phyloP scores from a whole-genome alignment of 2,888 invertebrate genomes.

The Leptodirus hochenwartii region DNA sequence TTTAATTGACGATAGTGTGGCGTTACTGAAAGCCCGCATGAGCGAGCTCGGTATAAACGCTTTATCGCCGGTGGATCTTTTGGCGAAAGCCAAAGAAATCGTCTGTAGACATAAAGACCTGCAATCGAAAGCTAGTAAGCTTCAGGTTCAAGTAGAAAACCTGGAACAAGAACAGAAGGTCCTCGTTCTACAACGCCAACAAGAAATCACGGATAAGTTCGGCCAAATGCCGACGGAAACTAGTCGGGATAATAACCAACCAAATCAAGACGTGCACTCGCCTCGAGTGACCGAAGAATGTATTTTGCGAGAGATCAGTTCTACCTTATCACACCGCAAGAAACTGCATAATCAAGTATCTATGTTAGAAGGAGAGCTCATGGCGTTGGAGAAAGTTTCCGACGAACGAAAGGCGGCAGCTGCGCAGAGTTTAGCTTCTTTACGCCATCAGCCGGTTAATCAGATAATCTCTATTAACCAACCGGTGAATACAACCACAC shows the following conservation, averaged over 20 bases:
- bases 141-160: slow-evolving; percentile 64
- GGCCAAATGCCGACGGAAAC: slow-evolving; percentile 30
- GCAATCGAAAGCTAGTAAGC: slow-evolving; percentile 70
- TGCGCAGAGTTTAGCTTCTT: too few species aligned
- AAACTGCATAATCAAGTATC: slow-evolving; percentile 66
- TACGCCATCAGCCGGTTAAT: too few species aligned
- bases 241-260: too few species aligned
- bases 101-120: slow-evolving; percentile 83
- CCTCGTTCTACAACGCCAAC: slow-evolving; percentile 51
- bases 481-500: slow-evolving; percentile 14
- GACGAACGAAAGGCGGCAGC: slow-evolving; percentile 39
- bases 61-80: slow-evolving; percentile 64
- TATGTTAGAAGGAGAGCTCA: slow-evolving; percentile 61
- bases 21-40: slow-evolving; percentile 73
- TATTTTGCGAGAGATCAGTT: slow-evolving; percentile 71
- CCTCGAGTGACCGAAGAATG: slow-evolving; percentile 59
- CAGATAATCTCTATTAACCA: too few species aligned
- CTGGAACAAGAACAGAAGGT: slow-evolving; percentile 62
- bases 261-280: slow-evolving; percentile 43
- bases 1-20: slow-evolving; percentile 84
- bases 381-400: slow-evolving; percentile 50
- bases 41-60: slow-evolving; percentile 82
- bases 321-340: slow-evolving; percentile 67
- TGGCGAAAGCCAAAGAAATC: slow-evolving; percentile 80
- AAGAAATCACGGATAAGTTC: slow-evolving; percentile 58